Base-by-base conservation (phyloP, 1,140 invertebrate genomes). In the Drosophila ficusphila region DNA sequence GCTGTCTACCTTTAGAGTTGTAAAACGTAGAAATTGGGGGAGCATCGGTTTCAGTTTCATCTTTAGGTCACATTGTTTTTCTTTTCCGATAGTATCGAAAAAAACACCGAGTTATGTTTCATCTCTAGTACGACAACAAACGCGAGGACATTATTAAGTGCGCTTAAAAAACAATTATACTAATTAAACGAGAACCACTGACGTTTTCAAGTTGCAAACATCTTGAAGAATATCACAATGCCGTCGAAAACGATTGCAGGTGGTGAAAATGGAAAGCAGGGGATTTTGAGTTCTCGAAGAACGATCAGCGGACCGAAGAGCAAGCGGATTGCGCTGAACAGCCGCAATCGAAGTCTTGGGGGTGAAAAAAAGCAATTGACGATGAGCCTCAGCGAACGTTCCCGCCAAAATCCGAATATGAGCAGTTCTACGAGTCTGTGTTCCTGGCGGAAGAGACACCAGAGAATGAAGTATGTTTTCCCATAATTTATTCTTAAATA, bases 321-420 rank as follows among this genome's bases (percentile, higher is more conserved):
- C 25, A 41, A 31, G n/a, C 1, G 14, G 8, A 44, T 44, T 12
- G 42, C 42, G 12, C 8, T 16, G 9, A 46, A 16, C 42, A 46
- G 11, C 1, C 11, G 19, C 8, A 25, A 18, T 12, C 2, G 8
- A 5, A 34, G 7, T 9, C 29, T 21, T n/a, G 16, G 14, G 7
- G 54, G 25, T n/a, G 47, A 57, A 14, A 57, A 23, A 53, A 53
- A 1, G 1, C 19, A 2, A 2, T 25, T 1, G 14, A 16, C 3
- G 3, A 34, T 2, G 36, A 54, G 11, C 9, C 3, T 9, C 38
- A 71, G 44, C 44, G 33, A 1, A 25, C 68, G 7, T 33, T 71
- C 19, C 44, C 60, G 34, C 60, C 44, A 38, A 67, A 67, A 67
- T 51, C 44, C 9, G 60, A 67, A 4, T 42, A 67, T 21, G 60